A percentile compares a stretch with the other conserved stretches of the same genome.
phyloP scores from a whole-genome alignment of 2,113 vertebrate species.

The Hyla sarda region DNA sequence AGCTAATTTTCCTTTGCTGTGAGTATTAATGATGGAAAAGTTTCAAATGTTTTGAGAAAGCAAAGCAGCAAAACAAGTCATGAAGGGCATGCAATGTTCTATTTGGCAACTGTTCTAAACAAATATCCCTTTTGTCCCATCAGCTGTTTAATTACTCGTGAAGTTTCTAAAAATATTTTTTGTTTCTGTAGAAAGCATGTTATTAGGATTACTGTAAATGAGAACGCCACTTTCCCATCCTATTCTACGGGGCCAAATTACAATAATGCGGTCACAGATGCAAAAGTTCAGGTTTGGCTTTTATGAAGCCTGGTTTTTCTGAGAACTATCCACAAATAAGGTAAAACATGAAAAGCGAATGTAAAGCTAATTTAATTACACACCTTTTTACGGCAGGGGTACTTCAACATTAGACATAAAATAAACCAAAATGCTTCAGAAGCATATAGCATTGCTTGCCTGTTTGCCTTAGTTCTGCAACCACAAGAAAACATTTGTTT shows the following conservation, averaged over 20 bases:
- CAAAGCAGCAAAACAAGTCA: constrained; percentile 39
- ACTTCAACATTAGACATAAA: too few species aligned
- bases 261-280: constrained; percentile 46
- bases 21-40: constrained; percentile 47
- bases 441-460: too few species aligned
- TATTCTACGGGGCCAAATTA: constrained; percentile 35
- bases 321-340: not conserved
- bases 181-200: not conserved
- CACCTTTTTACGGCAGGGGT: too few species aligned
- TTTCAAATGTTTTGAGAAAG: constrained; percentile 61
- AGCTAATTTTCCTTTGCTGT: constrained; percentile 59
- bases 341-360: not conserved
- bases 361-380: too few species aligned
- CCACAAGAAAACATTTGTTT: too few species aligned
- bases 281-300: constrained; percentile 17
- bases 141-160: constrained; percentile 56
- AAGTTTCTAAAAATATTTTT: constrained; percentile 61
- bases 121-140: constrained; percentile 54
- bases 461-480: too few species aligned
- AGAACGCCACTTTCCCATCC: not conserved
- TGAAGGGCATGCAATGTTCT: constrained; percentile 49
- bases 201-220: constrained; percentile 20
- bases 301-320: not conserved
- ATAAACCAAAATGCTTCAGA: too few species aligned
- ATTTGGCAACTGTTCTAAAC: constrained; percentile 57